These are phyloP conservation scores for Mormyrus proboscirostris DNA, from an alignment of 2,797 vertebrate species.

Conservation along the genomic window DNA sequence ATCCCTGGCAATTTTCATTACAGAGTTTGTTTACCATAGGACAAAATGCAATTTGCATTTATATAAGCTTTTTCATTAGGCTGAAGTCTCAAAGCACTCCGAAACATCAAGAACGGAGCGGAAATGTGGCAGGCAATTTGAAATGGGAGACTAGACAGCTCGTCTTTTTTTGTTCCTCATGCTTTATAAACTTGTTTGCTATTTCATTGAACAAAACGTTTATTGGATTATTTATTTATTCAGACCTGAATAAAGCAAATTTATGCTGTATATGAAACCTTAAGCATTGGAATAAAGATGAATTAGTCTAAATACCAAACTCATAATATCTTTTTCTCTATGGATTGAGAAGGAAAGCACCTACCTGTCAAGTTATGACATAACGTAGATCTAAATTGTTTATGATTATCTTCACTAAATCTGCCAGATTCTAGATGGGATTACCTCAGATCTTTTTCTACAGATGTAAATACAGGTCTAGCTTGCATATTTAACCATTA, in stretches of 20 bases:
- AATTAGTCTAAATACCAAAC: not conserved
- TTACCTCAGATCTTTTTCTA: not conserved
- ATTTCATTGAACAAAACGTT: slow-evolving; percentile 19
- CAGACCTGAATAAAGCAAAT: not conserved
- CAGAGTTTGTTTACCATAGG: slow-evolving; percentile 60
- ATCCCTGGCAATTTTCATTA: slow-evolving; percentile 64
- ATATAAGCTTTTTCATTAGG: slow-evolving; percentile 76
- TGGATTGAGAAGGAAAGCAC: not conserved
- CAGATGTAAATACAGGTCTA: not conserved
- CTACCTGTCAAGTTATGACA: not conserved
- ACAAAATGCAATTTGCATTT: slow-evolving; percentile 73
- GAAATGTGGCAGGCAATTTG: slow-evolving; percentile 58
- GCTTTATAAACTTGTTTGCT: slow-evolving; percentile 19
- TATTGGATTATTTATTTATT: slow-evolving; percentile 29
- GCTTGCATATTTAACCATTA: not conserved
- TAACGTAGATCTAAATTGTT: not conserved
- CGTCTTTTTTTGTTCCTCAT: slow-evolving; percentile 10
- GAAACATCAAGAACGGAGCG: slow-evolving; percentile 57
- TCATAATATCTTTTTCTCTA: not conserved
- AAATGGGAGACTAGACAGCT: slow-evolving; percentile 42
- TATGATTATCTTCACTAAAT: not conserved
- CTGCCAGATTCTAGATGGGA: not conserved
- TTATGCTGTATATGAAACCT: not conserved
- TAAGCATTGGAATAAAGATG: not conserved
- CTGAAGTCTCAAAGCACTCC: slow-evolving; percentile 49